These are phyloP conservation scores for Akabosia matsudoensis DNA, from an alignment of 1,140 invertebrate species.

Conservation along the genomic window DNA sequence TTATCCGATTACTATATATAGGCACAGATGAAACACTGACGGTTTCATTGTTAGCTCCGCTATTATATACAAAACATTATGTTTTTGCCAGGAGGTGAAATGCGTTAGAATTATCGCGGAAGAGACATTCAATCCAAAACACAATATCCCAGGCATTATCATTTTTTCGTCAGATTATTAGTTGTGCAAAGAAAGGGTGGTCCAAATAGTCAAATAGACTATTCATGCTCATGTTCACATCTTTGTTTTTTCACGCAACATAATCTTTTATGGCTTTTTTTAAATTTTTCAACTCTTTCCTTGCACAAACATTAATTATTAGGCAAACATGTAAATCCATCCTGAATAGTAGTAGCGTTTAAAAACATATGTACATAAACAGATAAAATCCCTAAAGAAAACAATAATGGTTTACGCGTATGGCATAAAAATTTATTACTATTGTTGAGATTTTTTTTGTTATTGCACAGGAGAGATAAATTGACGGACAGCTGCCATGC, in stretches of 20 bases:
- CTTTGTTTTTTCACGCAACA: background rate
- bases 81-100: background rate
- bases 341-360: too few relatives aligned
- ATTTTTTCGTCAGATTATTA: background rate
- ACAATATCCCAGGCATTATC: background rate
- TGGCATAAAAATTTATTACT: background rate
- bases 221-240: background rate
- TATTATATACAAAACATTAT: background rate
- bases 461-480: background rate
- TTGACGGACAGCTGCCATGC: background rate
- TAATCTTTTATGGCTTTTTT: too few relatives aligned
- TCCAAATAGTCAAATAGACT: background rate
- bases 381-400: too few relatives aligned
- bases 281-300: too few relatives aligned
- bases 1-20: background rate
- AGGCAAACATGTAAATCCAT: too few relatives aligned
- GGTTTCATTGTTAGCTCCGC: background rate
- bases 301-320: too few relatives aligned
- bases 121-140: too few relatives aligned
- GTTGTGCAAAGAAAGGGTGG: slow-evolving; percentile 10
- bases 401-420: background rate
- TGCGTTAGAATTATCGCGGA: background rate
- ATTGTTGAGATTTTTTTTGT: background rate
- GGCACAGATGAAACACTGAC: background rate
- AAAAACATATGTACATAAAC: too few relatives aligned